Conservation (phyloP, 1,140 invertebrate species). For the Hestina assimilis region DNA sequence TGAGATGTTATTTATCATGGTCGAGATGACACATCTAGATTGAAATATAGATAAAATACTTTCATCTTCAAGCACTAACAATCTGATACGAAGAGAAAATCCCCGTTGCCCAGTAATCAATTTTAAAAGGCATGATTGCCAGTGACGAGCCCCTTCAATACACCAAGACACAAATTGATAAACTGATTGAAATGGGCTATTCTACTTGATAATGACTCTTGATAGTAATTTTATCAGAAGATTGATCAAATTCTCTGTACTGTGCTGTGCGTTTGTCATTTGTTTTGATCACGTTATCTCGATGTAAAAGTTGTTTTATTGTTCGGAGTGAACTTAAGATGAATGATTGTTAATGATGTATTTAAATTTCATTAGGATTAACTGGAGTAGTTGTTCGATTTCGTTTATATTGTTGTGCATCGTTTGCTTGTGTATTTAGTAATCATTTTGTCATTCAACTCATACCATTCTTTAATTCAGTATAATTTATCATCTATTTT, state of each 20-base stretch:
- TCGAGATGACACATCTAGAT: too few relatives aligned
- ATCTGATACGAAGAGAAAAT: too few relatives aligned
- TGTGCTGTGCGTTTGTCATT: slow-evolving; percentile 8
- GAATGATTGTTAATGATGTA: neutral
- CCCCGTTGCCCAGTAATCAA: neutral
- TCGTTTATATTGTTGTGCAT: too few relatives aligned
- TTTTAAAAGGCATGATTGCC: neutral
- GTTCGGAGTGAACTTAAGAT: neutral
- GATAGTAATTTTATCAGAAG: slow-evolving; percentile 18
- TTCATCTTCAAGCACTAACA: too few relatives aligned
- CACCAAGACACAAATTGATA: neutral
- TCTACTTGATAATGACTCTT: slow-evolving; percentile 14
- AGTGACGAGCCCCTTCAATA: neutral
- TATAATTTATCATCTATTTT: too few relatives aligned
- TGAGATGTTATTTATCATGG: too few relatives aligned
- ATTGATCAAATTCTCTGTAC: slow-evolving; percentile 16
- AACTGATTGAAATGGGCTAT: neutral
- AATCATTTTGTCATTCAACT: too few relatives aligned
- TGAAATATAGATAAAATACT: too few relatives aligned
- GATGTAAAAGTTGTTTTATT: slow-evolving; percentile 3
- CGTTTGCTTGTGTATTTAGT: too few relatives aligned
- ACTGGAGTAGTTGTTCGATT: too few relatives aligned
- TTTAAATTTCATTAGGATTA: too few relatives aligned
- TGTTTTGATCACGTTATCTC: slow-evolving; percentile 13
- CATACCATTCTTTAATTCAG: too few relatives aligned